Base-by-base conservation (phyloP, 2,888 invertebrate species). In the Machimus rusticus region DNA sequence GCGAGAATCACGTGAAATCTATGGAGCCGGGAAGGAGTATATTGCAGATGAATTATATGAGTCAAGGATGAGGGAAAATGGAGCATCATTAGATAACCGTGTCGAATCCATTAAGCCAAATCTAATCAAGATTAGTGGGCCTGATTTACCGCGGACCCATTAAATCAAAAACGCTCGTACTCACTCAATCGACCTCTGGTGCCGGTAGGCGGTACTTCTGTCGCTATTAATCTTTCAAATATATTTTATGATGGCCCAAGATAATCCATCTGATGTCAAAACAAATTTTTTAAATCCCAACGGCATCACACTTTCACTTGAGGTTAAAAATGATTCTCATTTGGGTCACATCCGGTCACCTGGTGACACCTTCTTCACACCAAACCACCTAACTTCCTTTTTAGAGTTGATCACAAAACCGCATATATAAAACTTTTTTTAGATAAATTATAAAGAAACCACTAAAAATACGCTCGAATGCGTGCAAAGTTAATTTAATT, bases 91-190 rank as follows among this genome's bases (percentile, higher is more conserved):
- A 85, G 85, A 85, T 74, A 85, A 23, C 74, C 43, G 46, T 85
- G 85, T 85, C 74, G 57, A 85, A 39, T 43, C 74, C 74, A 85
- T 85, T 74, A 46, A 14, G 74, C 31, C 74, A 0, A 31, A 74
- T 74, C 51, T 85, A 85, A 85, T 85, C 85, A 16, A 43, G 74
- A 74, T 34, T 51, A 34, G 34, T 19, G 23, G 43, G 16, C 43
- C 46, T 74, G 85, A 85, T 85, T 85, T 37, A 57, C 39, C n/a
- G n/a, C 31, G 23, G 28, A 6, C 16, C 43, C 74, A 85, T 85
- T 74, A 85, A 85, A 85, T 74, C 85, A 85, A 74, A 85, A 85
- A 28, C 14, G 31, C 34, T 74, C 31, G 34, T 85, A 85, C 85
- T 74, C 85, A 85, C 85, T 85, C 74, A 85, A 85, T 74, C 31